These are phyloP conservation scores for Athalia cordata DNA, from an alignment of 2,888 invertebrate species.

Conservation along the genomic window DNA sequence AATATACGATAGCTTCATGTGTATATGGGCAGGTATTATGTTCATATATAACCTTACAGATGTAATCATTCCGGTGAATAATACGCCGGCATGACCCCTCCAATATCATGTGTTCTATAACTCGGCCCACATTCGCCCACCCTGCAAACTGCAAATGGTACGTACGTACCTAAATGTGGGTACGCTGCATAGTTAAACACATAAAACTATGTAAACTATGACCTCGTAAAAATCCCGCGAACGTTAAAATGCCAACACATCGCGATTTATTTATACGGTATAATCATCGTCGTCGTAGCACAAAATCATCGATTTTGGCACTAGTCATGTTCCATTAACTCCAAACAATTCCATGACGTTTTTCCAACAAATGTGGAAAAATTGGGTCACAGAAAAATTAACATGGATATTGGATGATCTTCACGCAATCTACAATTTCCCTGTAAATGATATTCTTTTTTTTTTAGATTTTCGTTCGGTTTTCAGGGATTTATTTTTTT, in stretches of 20 bases:
- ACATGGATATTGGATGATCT: background rate
- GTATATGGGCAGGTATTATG: background rate
- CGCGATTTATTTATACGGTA: background rate
- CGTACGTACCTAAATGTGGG: too few species aligned
- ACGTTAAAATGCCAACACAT: background rate
- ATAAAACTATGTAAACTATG: background rate
- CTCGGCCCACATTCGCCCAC: background rate
- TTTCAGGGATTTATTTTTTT: background rate
- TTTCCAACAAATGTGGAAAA: background rate
- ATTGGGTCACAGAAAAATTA: conserved; percentile 15
- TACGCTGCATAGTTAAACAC: too few species aligned
- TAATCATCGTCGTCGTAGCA: background rate
- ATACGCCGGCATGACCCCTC: conserved; percentile 5
- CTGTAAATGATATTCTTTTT: background rate
- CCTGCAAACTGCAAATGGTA: background rate
- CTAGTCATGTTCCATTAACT: too few species aligned
- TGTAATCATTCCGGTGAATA: conserved; percentile 36
- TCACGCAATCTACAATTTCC: too few species aligned
- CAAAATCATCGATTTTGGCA: too few species aligned
- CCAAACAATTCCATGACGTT: background rate
- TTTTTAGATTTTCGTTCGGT: background rate
- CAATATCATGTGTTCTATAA: conserved; percentile 14
- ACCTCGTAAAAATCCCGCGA: background rate
- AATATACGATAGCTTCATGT: background rate
- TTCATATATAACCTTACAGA: conserved; percentile 11